Evolutionary conservation across 2,888 invertebrate species (phyloP).

Genomic region (Dasysyrphus albostriatus): DNA sequence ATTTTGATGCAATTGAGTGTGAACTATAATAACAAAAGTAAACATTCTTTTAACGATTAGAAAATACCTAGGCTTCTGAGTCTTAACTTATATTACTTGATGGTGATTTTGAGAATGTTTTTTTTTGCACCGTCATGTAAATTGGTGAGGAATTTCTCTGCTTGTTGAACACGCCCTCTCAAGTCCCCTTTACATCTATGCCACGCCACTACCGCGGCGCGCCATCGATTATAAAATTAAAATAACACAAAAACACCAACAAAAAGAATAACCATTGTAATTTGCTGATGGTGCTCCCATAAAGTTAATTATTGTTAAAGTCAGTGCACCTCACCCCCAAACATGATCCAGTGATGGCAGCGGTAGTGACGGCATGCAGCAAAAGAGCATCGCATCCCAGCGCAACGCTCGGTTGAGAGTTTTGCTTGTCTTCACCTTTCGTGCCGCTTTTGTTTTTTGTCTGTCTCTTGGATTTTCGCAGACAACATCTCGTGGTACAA

Average conservation of each 20-base stretch:
- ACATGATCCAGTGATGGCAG: not conserved
- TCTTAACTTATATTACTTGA: not conserved
- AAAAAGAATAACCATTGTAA: conserved; percentile 65
- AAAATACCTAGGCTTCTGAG: too few relatives aligned
- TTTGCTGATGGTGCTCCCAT: conserved; percentile 74
- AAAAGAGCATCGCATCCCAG: not conserved
- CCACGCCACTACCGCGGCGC: not conserved
- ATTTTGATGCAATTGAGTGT: not conserved
- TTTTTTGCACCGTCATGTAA: conserved; percentile 1
- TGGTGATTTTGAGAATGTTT: not conserved
- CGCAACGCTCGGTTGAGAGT: conserved; percentile 29
- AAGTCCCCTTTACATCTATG: conserved; percentile 15
- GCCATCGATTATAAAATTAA: conserved; percentile 27
- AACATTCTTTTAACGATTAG: too few relatives aligned
- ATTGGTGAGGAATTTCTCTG: conserved; percentile 60
- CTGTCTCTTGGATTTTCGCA: conserved; percentile 28
- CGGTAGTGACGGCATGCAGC: not conserved
- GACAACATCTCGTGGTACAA: conserved; percentile 42
- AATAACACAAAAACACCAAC: conserved; percentile 9
- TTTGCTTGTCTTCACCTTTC: conserved; percentile 68
- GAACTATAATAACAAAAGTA: not conserved
- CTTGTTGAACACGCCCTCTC: conserved; percentile 27
- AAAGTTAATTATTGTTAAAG: conserved; percentile 76
- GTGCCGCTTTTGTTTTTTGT: conserved; percentile 54
- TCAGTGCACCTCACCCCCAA: conserved; percentile 73